phyloP scores from a whole-genome alignment of 2,113 vertebrate species.

The Brienomyrus brachyistius region DNA sequence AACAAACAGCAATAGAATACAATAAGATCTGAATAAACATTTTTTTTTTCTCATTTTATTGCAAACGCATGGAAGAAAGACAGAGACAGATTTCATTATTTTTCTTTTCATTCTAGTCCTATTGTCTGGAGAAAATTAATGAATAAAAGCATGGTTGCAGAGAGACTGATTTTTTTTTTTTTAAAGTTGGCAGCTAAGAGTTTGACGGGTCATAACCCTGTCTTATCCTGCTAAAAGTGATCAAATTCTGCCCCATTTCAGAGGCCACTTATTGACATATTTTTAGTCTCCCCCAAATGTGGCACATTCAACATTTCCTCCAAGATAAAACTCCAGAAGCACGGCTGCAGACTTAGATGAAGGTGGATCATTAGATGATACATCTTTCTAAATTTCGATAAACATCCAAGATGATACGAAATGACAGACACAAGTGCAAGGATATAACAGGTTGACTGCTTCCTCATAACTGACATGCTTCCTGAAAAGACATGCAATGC shows the following conservation, averaged over 20 bases:
- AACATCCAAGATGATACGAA: neutral
- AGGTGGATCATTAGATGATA: neutral
- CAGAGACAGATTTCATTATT: neutral
- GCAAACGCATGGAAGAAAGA: neutral
- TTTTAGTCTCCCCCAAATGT: neutral
- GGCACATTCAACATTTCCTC: neutral
- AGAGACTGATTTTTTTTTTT: neutral
- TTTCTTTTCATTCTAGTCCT: neutral
- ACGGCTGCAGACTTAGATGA: neutral
- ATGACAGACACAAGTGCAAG: neutral
- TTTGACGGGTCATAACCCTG: neutral
- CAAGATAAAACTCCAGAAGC: neutral
- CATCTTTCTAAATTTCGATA: neutral
- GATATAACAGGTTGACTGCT: neutral
- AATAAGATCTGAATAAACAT: neutral
- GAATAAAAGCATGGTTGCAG: neutral
- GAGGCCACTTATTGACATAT: neutral
- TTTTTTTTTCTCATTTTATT: neutral
- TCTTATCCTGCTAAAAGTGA: constrained; percentile 16
- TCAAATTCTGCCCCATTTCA: constrained; percentile 1
- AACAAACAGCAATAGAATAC: neutral
- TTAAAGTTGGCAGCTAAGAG: neutral
- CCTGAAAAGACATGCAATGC: neutral
- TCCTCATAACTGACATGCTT: neutral
- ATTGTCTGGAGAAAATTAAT: constrained; percentile 10